Base-by-base conservation (phyloP, 2,888 invertebrate genomes). In the Drosophila buzzatii region DNA sequence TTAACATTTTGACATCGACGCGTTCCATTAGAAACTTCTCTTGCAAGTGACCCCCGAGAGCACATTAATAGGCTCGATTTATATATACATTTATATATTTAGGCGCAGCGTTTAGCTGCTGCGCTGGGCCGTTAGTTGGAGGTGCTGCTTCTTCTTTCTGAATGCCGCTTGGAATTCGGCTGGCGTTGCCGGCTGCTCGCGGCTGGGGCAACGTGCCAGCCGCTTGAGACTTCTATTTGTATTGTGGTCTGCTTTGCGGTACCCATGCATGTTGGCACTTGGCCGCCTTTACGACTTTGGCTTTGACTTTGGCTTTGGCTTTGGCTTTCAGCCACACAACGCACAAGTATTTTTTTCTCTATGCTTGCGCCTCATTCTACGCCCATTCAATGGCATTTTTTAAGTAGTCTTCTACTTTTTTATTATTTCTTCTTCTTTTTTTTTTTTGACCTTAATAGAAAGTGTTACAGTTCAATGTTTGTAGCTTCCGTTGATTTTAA, bases 391-490 rank as follows among this genome's bases (percentile, higher is more conserved):
- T 84, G 79, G 82, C 72, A 86, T 84, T 90, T 77, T 77, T 83
- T 74, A 70, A 71, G 64, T 73, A 70, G 60, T 60, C 72, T 62
- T 67, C 53, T 62, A 57, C 42, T 49, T 68, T 60, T 62, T 51
- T 64, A 74, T 70, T 73, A 56, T 71, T 70, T 47, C 68, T 70
- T 73, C 41, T 51, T 66, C 70, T 56, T 89, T 27, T 27, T 52
- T 79, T 45, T 51, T 66, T 72, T 57, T 89, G 85, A 77, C 90
- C 90, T 41, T 67, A 90, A 90, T 88, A 78, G 88, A 88, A 88
- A 88, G 91, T 88, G 88, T 90, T 88, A 88, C 88, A 88, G 91
- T 88, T 88, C 91, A 90, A 87, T 90, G 88, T 89, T 77, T 86
- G 79, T 49, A 39, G 66, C 85, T 72, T 80, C 77, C 81, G 77